Base-by-base conservation (phyloP, 2,888 invertebrate species). In the Ceramica pisi region DNA sequence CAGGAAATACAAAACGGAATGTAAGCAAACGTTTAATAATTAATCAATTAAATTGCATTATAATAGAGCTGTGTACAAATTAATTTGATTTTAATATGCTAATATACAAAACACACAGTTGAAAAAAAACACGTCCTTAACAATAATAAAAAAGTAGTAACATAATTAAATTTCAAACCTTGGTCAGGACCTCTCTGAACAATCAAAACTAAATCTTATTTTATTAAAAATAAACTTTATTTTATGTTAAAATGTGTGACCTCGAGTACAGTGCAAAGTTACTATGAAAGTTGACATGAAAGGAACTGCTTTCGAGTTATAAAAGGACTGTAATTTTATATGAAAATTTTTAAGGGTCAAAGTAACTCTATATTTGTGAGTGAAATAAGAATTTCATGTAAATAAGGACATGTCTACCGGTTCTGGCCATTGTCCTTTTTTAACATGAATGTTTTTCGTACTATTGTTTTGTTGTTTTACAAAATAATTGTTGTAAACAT, bases 241-340 rank as follows among this genome's bases (percentile, higher is more conserved):
- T 76, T 76, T 75, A 9, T 31, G 12, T 55, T 55, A 19, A 65
- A 31, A 44, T 16, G 44, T 59, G n/a, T 56, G 75, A 76, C 87
- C 87, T 87, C 74, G 86, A 66, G 60, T 44, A n/a, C 59, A 61
- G 85, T 74, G 80, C 83, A 60, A 69, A 70, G 63, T 84, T 85
- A 83, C 87, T 71, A 85, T 81, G 89, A 89, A 89, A 90, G 88
- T 88, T 87, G 87, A 86, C 85, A 86, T 71, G 76, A 75, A 83
- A 79, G 70, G 84, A 85, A 84, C 86, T 75, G 82, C 81, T 83
- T 84, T 82, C 80, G 68, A 63, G 62, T 59, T 59, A 88, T 84
- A 86, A 86, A 87, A 75, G 79, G 70, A 87, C 59, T 75, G 83
- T 86, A 85, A 89, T 41, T 26, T 63, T 74, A 88, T 64, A 87